Conservation (phyloP, 1,140 invertebrate species). For the Aphelenchoides fujianensis region DNA sequence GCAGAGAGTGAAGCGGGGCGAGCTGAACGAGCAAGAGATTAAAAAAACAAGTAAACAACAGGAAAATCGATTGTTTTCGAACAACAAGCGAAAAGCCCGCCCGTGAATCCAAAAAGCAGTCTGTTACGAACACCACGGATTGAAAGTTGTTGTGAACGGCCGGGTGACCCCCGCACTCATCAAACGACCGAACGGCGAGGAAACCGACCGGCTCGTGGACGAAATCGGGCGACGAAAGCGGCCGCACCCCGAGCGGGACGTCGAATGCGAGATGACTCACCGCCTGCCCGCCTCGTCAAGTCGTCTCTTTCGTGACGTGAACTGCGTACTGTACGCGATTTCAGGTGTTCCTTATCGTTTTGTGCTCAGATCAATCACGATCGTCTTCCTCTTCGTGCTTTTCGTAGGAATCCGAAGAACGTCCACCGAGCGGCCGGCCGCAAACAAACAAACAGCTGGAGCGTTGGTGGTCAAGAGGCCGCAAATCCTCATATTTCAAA, state of each 20-base stretch:
- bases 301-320: background rate
- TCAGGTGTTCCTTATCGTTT: background rate
- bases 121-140: too few species aligned
- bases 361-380: too few species aligned
- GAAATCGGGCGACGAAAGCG: background rate
- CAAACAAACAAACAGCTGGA: too few species aligned
- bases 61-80: background rate
- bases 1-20: background rate
- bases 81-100: slow-evolving; percentile 2
- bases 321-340: background rate
- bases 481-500: background rate
- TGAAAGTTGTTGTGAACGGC: too few species aligned
- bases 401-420: background rate
- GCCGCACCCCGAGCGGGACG: background rate
- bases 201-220: background rate
- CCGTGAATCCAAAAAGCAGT: too few species aligned
- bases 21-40: background rate
- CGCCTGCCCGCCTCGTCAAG: too few species aligned
- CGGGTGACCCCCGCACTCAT: too few species aligned
- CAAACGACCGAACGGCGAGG: too few species aligned
- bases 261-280: background rate
- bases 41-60: background rate
- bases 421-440: background rate
- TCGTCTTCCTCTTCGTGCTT: too few species aligned
- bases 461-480: background rate